Conservation (phyloP, 2,797 vertebrate genomes). For the Chiloscyllium punctatum region DNA sequence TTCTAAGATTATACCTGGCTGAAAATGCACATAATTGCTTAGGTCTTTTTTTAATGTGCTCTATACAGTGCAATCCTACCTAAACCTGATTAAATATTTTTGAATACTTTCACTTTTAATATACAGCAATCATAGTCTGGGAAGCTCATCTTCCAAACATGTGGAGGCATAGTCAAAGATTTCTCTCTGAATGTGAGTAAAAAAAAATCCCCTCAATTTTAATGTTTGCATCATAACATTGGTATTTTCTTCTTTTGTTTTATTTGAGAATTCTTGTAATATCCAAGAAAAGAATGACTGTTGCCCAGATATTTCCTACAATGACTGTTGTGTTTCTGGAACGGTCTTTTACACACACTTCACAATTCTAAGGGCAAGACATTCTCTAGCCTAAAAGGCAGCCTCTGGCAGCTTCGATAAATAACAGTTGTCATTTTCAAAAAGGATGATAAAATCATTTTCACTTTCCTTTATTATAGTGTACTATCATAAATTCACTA, state of each 20-base stretch:
- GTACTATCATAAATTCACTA: neutral
- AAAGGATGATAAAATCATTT: neutral
- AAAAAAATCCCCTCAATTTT: neutral
- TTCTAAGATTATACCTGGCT: neutral
- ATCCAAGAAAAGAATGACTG: neutral
- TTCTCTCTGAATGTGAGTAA: neutral
- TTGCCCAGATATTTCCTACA: neutral
- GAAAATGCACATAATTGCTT: neutral
- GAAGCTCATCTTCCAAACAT: neutral
- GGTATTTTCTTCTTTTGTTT: neutral
- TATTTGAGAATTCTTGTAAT: neutral
- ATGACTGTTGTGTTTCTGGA: neutral
- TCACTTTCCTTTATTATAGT: neutral
- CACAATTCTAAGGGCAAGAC: neutral
- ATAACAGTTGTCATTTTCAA: neutral
- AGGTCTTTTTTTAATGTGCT: neutral
- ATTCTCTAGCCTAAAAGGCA: neutral
- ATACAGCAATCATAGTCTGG: neutral
- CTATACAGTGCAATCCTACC: neutral
- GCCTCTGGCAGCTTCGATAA: neutral
- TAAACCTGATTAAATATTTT: neutral
- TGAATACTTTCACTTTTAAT: neutral
- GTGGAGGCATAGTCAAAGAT: neutral
- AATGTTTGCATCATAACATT: neutral
- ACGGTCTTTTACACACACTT: neutral